Base-by-base conservation (phyloP, 2,113 vertebrate species). In the Oreochromis spilurus region DNA sequence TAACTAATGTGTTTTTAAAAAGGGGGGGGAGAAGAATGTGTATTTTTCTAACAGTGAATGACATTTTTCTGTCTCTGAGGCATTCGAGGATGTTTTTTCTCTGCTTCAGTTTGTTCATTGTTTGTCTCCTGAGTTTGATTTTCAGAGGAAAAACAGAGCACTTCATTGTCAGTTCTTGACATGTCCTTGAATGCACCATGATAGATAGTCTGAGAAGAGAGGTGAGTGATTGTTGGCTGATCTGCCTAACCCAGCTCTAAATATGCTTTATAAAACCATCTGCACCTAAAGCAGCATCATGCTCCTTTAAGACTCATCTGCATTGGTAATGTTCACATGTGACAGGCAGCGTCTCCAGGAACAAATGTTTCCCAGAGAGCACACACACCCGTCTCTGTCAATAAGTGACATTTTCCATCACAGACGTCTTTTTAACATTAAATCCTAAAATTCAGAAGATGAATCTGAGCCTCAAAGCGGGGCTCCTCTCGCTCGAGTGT, bases 361-460 rank as follows among this genome's bases (percentile, higher is more conserved):
- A 57, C 82, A 86, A 83, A 84, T 48, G 50, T 72, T 87, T 84
- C 19, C 79, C 13, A 1, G 40, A 45, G 79, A 82, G 62, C 50
- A 43, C 75, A 79, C 83, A 62, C 85, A 53, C 12, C 14, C 1
- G 31, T 80, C 90, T 85, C 78, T 90, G 87, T 89, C 90, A 85
- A 86, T 91, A 85, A 65, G 40, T 77, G 83, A 92, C 87, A 87
- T 81, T 90, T 89, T 80, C 82, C 72, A 65, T 90, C 88, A 81
- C 78, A 24, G 26, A 10, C 12, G 58, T n/a, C 70, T 86, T 67
- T 85, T 84, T 43, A 79, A 89, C 83, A 65, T 84, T 81, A 82
- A 91, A 87, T 84, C 86, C 88, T 83, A 53, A 89, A 90, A 94
- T 79, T 91, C 45, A 81, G 57, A 87, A 43, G 60, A 90, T 89